Evolutionary conservation across 2,888 invertebrate genomes (phyloP).

Genomic region (Autographa gamma): DNA sequence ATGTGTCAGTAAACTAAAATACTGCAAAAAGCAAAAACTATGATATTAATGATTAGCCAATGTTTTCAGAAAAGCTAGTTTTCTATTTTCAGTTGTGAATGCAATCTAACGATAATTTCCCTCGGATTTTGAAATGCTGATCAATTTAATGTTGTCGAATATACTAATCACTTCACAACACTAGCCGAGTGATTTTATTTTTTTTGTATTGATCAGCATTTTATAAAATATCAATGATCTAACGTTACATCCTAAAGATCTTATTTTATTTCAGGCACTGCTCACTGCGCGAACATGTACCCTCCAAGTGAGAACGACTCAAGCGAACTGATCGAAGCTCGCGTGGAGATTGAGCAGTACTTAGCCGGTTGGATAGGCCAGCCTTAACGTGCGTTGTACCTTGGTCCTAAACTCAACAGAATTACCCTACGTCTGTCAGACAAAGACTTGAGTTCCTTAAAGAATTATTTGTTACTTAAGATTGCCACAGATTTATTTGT

Average conservation of each 20-base stretch:
- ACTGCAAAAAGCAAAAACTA: no score
- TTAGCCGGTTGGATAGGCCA: constrained; percentile 88
- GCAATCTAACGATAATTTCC: no score
- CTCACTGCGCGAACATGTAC: constrained; percentile 98
- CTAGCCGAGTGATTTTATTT: no score
- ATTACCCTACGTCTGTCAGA: constrained; percentile 28
- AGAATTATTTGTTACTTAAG: constrained; percentile 28
- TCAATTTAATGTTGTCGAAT: no score
- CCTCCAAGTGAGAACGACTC: constrained; percentile 91
- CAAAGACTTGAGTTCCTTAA: constrained; percentile 23
- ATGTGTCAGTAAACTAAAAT: no score
- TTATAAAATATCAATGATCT: not conserved
- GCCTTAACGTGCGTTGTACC: constrained; percentile 44
- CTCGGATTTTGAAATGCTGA: no score
- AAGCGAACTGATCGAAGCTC: constrained; percentile 91
- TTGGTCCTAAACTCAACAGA: constrained; percentile 41
- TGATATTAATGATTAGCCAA: no score
- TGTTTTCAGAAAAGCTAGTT: no score
- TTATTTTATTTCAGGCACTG: constrained; percentile 92
- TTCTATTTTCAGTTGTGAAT: no score
- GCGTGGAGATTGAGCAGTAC: constrained; percentile 89
- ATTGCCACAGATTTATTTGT: constrained; percentile 26
- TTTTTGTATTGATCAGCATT: no score
- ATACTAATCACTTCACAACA: no score
- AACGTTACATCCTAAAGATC: not conserved